Conservation (phyloP, 2,888 invertebrate genomes). For the Diploptera punctata region DNA sequence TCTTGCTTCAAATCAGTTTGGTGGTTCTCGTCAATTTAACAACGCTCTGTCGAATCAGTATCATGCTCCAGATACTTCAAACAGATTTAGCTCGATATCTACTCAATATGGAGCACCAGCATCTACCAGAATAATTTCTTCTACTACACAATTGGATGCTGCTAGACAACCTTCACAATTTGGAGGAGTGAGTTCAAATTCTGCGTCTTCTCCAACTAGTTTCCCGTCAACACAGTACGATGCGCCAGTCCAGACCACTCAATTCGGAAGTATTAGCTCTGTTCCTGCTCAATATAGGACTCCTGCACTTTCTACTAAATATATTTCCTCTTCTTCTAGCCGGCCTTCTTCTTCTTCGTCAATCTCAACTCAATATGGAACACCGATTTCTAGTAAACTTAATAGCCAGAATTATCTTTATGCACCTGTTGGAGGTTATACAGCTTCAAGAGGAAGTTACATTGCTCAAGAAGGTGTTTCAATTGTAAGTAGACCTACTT, state of each 20-base stretch:
- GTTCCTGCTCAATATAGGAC: conserved; percentile 34
- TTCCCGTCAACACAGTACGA: too few relatives aligned
- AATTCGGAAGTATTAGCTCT: conserved; percentile 9
- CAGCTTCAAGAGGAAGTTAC: not conserved
- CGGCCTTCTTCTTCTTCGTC: not conserved
- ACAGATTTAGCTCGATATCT: conserved; percentile 10
- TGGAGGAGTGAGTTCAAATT: too few relatives aligned
- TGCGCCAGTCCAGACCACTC: too few relatives aligned
- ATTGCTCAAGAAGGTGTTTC: conserved; percentile 31
- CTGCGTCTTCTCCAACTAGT: too few relatives aligned
- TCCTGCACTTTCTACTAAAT: not conserved
- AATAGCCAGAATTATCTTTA: not conserved
- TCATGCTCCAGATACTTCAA: conserved; percentile 31
- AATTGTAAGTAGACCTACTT: conserved; percentile 38
- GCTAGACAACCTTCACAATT: not conserved
- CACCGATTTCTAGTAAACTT: conserved; percentile 4
- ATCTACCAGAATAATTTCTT: not conserved
- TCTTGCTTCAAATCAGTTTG: too few relatives aligned
- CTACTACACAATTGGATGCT: conserved; percentile 31
- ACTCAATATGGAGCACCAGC: conserved; percentile 31
- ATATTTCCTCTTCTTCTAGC: conserved; percentile 26
- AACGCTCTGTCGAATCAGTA: conserved; percentile 35
- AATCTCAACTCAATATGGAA: conserved; percentile 31
- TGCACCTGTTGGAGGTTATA: conserved; percentile 6
- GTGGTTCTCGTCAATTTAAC: too few relatives aligned